These are phyloP conservation scores for Drosophila ustulata DNA, from an alignment of 2,888 invertebrate genomes.

Conservation along the genomic window DNA sequence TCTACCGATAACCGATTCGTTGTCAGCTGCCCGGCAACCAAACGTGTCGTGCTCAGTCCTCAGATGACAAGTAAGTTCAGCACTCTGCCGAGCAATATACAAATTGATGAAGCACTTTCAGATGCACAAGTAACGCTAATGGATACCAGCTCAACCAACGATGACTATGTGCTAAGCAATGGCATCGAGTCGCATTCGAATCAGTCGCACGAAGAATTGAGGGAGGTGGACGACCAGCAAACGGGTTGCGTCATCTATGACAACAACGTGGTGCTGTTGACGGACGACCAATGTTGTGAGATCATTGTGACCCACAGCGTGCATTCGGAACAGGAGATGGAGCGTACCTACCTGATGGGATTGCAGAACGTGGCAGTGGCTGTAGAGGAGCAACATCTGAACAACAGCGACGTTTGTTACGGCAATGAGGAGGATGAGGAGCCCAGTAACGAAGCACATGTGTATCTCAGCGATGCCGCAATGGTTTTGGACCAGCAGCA, in stretches of 20 bases:
- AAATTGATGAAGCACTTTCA: background rate
- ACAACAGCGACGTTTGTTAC: constrained; percentile 31
- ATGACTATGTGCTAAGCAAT: constrained; percentile 45
- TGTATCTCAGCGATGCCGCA: constrained; percentile 71
- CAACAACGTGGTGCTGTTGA: constrained; percentile 56
- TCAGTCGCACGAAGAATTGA: constrained; percentile 27
- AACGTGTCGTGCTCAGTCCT: constrained; percentile 12
- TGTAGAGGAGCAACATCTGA: constrained; percentile 23
- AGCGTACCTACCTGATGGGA: constrained; percentile 49
- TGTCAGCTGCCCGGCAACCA: constrained; percentile 20
- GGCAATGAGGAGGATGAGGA: constrained; percentile 35
- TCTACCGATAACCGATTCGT: constrained; percentile 7
- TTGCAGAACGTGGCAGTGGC: constrained; percentile 19
- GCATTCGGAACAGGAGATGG: constrained; percentile 44
- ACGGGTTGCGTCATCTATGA: constrained; percentile 61
- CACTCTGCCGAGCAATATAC: background rate
- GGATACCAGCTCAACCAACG: constrained; percentile 21
- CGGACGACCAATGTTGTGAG: constrained; percentile 65
- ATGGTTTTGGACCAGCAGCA: constrained; percentile 44
- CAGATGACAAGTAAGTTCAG: constrained; percentile 41
- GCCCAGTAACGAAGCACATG: constrained; percentile 30
- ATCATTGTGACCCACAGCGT: constrained; percentile 57
- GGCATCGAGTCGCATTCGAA: constrained; percentile 15
- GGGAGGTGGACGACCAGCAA: constrained; percentile 19
- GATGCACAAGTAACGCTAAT: constrained; percentile 45